Conservation (phyloP, 2,113 vertebrate genomes). For the Hystrix cristata region DNA sequence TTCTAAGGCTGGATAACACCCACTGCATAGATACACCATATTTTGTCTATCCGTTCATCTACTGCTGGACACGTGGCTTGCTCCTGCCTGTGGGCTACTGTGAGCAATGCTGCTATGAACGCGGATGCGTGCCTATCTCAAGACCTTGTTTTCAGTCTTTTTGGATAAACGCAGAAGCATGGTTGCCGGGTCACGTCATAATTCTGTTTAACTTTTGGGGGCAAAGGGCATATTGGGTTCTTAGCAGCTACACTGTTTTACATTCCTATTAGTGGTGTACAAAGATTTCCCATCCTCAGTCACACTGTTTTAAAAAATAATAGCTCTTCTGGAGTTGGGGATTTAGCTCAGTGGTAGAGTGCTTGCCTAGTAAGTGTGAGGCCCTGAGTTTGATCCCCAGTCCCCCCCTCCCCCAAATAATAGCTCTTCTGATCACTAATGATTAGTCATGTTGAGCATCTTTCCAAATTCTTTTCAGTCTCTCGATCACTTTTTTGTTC, state of each 20-base stretch:
- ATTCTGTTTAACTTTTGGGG: neutral
- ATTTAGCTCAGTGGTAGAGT: no score
- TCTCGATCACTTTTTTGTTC: neutral
- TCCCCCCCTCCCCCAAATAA: no score
- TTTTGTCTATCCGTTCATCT: neutral
- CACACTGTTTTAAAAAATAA: neutral
- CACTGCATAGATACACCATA: neutral
- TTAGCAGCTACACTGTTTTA: neutral
- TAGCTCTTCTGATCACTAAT: neutral
- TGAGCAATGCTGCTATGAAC: neutral
- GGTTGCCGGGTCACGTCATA: neutral
- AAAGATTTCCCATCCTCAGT: neutral
- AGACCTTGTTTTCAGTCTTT: neutral
- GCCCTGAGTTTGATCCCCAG: no score
- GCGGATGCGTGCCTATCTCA: neutral
- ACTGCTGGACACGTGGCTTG: neutral
- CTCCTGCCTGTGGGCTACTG: neutral
- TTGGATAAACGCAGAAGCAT: neutral
- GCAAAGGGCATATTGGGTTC: neutral
- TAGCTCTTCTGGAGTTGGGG: neutral
- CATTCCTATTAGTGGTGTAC: neutral
- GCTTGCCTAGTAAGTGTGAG: no score
- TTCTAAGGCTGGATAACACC: neutral
- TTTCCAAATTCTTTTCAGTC: neutral
- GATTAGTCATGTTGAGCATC: neutral